Evolutionary conservation across 2,113 vertebrate genomes (phyloP).

Genomic region (Etheostoma cragini): DNA sequence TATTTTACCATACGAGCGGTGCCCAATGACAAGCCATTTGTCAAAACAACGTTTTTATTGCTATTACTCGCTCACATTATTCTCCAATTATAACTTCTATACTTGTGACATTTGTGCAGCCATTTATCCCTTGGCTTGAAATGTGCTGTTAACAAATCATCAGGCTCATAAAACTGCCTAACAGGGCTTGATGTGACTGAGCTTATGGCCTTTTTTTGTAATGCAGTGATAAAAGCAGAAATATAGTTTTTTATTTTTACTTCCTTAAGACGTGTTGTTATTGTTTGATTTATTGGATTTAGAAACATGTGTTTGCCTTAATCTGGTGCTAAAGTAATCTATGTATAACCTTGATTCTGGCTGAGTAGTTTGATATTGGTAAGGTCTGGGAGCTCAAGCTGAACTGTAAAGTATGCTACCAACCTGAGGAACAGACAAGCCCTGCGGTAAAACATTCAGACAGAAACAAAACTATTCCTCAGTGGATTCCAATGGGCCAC

Average conservation of each 20-base stretch:
- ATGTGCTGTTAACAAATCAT: constrained; percentile 71
- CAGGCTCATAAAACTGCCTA: constrained; percentile 60
- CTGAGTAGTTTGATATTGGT: constrained; percentile 21
- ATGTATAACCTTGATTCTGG: constrained; percentile 24
- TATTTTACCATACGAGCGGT: constrained; percentile 4
- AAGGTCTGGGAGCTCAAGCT: constrained; percentile 29
- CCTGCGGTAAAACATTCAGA: constrained; percentile 62
- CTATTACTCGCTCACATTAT: constrained; percentile 64
- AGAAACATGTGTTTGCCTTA: constrained; percentile 1
- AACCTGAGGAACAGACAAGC: constrained; percentile 45
- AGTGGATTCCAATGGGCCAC: constrained; percentile 27
- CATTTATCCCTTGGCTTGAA: constrained; percentile 60
- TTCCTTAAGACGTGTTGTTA: constrained; percentile 4
- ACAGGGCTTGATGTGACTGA: constrained; percentile 36
- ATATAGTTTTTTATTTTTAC: constrained; percentile 13
- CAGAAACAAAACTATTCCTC: constrained; percentile 51
- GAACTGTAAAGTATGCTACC: constrained; percentile 35
- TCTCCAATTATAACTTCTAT: constrained; percentile 68
- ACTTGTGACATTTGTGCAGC: constrained; percentile 59
- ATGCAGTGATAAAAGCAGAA: constrained; percentile 32
- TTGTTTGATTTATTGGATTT: constrained; percentile 29
- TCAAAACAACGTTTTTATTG: constrained; percentile 64
- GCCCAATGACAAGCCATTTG: constrained; percentile 52
- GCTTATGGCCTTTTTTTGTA: constrained; percentile 44
- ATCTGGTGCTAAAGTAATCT: constrained; percentile 4